These are phyloP conservation scores for Noctua pronuba DNA, from an alignment of 2,888 invertebrate genomes.

Conservation along the genomic window DNA sequence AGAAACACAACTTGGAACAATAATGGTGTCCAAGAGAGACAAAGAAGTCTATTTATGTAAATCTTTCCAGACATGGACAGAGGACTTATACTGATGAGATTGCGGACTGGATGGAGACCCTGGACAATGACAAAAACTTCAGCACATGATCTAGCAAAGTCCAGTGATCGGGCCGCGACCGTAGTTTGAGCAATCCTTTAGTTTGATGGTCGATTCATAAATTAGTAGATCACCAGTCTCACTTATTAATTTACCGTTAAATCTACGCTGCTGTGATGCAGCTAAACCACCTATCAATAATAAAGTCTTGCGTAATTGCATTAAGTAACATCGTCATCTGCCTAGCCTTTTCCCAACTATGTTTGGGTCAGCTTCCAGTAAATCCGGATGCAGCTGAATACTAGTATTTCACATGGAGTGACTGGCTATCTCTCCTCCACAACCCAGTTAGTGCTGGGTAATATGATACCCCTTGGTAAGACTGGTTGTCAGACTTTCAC, in stretches of 20 bases:
- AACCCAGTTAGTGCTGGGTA: no score
- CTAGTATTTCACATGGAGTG: no score
- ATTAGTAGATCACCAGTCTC: background rate
- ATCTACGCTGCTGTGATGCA: background rate
- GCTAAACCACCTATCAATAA: conserved; percentile 1
- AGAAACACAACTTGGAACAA: conserved; percentile 38
- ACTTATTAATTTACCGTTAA: background rate
- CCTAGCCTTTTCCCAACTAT: no score
- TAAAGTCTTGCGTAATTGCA: background rate
- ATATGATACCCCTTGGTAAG: no score
- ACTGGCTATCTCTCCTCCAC: no score
- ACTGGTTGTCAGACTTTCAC: no score
- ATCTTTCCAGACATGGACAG: background rate
- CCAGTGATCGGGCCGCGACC: background rate
- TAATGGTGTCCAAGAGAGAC: background rate
- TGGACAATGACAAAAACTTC: background rate
- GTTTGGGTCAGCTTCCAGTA: no score
- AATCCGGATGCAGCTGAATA: no score
- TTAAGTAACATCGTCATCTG: no score
- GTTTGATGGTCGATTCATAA: background rate
- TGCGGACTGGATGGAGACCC: background rate
- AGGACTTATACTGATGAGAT: no score
- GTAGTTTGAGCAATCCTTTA: background rate
- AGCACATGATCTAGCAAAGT: background rate
- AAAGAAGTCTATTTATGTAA: background rate